Base-by-base conservation (phyloP, 2,113 vertebrate genomes). In the Thunnus maccoyii region DNA sequence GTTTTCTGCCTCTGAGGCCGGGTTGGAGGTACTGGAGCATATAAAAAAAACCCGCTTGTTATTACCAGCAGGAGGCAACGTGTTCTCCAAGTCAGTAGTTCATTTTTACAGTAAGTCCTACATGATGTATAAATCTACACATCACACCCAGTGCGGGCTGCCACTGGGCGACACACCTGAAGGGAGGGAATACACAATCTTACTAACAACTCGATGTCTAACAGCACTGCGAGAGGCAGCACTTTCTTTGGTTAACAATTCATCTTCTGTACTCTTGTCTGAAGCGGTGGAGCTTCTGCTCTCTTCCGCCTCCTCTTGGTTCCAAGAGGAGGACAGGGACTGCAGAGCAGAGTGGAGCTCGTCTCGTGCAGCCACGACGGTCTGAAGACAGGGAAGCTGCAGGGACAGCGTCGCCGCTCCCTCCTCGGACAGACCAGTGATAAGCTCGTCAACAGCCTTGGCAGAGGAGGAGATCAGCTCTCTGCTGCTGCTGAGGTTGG, bases 91-190 rank as follows among this genome's bases (percentile, higher is more conserved):
- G 55, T n/a, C 54, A 83, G 16, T 58, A 44, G 12, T 52, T 57
- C 0, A 10, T 46, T 64, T 36, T 25, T 58, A 70, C 32, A 65
- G 62, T 77, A 84, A 72, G 68, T 65, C 2, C 1, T 67, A 66
- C 68, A 22, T 12, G 27, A 78, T 72, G 36, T 41, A 41, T 41
- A 41, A 41, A 41, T 41, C 36, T 41, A 41, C 6, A 5, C 16
- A 50, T 96, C 93, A 99, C 9, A 98, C 96, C 97, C 97, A 99
- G 41, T 94, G 94, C 58, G 93, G 88, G 74, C 90, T 93, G 44
- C 67, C 61, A 44, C 91, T 82, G 18, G 74, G 72, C 0, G 36
- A 55, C 54, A 76, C 57, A 27, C 77, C 90, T 20, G 88, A 70
- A 41, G 71, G 86, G 5, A 93, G 78, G 15, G 88, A 76, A 15